These are phyloP conservation scores for Panopea generosa DNA, from an alignment of 2,888 invertebrate species.

Conservation along the genomic window DNA sequence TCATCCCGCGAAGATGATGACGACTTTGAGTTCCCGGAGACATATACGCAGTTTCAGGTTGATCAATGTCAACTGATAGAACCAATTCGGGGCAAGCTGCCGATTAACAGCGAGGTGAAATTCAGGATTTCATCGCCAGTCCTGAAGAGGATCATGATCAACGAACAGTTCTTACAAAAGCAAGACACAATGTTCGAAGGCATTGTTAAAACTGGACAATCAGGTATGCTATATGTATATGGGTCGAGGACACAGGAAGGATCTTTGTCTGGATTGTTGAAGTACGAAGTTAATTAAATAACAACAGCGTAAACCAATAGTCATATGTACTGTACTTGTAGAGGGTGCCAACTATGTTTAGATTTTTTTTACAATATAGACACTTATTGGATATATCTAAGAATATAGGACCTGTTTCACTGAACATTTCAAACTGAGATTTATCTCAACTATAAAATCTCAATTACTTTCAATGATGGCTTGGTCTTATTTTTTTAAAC, in stretches of 20 bases:
- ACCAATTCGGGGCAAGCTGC: slow-evolving; percentile 1
- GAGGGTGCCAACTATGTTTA: no score
- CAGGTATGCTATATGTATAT: slow-evolving; percentile 2
- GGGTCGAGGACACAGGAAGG: slow-evolving; percentile 3
- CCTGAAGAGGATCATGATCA: slow-evolving; percentile 13
- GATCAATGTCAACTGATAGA: slow-evolving; percentile 16
- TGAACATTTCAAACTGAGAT: no score
- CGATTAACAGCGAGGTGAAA: slow-evolving; percentile 5
- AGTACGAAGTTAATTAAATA: not conserved
- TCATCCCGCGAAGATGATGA: slow-evolving; percentile 13
- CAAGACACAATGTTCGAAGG: slow-evolving; percentile 9
- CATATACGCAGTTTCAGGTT: slow-evolving; percentile 15
- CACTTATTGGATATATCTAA: no score
- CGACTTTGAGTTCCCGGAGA: slow-evolving; percentile 5
- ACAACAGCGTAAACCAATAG: no score
- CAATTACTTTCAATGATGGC: no score
- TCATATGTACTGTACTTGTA: no score
- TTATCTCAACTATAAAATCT: no score
- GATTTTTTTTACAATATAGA: no score
- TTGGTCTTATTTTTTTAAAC: no score
- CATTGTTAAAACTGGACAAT: not conserved
- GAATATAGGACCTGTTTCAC: no score
- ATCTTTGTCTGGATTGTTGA: slow-evolving; percentile 1
- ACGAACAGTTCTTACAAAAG: slow-evolving; percentile 5
- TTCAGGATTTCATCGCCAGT: slow-evolving; percentile 1